Evolutionary conservation across 2,113 vertebrate species (phyloP).

Genomic region (Cyphomyrus plagiostoma): DNA sequence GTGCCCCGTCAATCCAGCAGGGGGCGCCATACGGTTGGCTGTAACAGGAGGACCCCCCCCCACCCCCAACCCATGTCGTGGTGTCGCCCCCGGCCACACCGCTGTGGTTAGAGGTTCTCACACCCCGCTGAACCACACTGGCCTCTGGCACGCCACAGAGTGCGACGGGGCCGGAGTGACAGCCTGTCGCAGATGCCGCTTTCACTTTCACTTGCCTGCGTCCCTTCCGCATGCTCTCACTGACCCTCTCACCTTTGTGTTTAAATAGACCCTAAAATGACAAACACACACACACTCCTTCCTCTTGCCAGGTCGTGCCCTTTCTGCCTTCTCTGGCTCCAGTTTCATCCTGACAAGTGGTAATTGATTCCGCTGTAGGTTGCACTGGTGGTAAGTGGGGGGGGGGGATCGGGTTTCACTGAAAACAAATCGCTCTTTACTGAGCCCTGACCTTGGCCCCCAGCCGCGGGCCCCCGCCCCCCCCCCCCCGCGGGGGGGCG

Average conservation of each 20-base stretch:
- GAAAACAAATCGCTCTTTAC: conserved; percentile 94
- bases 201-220: not conserved
- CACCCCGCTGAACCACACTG: conserved; percentile 57
- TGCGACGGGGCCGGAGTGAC: conserved; percentile 56
- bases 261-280: conserved; percentile 25
- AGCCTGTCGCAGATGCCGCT: conserved; percentile 22
- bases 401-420: conserved; percentile 86
- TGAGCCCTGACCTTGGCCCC: conserved; percentile 46
- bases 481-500: too few relatives aligned
- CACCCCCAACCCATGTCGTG: conserved; percentile 9
- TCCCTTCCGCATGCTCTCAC: not conserved
- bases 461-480: too few relatives aligned
- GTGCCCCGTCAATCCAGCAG: not conserved
- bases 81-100: conserved; percentile 24
- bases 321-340: conserved; percentile 81
- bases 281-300: conserved; percentile 16
- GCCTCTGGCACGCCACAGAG: conserved; percentile 60
- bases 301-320: conserved; percentile 71
- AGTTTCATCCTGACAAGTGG: conserved; percentile 89
- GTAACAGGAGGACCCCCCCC: conserved; percentile 9
- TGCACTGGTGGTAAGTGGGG: conserved; percentile 84
- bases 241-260: not conserved
- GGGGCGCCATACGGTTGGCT: not conserved
- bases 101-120: conserved; percentile 56
- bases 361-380: conserved; percentile 94